Base-by-base conservation (phyloP, 2,888 invertebrate genomes). In the Spialia ferax region DNA sequence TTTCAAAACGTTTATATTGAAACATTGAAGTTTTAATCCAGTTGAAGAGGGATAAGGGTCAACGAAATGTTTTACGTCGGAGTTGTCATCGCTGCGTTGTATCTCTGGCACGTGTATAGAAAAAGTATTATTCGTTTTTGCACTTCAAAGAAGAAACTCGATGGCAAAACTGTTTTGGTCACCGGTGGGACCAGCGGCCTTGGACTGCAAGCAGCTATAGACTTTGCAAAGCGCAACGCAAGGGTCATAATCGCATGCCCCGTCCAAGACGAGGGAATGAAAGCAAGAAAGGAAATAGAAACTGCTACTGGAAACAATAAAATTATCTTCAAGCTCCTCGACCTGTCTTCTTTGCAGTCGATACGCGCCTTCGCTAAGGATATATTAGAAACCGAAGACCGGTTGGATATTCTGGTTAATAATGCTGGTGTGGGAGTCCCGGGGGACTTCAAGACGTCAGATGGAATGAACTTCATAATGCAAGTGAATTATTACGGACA, bases 401-500 rank as follows among this genome's bases (percentile, higher is more conserved):
- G 95, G 77, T 85, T 98, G 68, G 96, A 98, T 83, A 96, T 98
- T 7, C 88, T 98, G 7, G 95, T 98, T 59, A 98, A 98, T 82
- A 98, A 98, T 82, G 98, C 98, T 0, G 98, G 98, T 1, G 96
- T 96, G 0, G 95, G 96, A 69, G 89, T 94, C 0, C 94, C 95
- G 73, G 87, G 85, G 5, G 95, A 82, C 1, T 69, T 68, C 2
- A 88, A 94, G 66, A 96, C 97, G 23, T 95, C 95, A 74, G 98
- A 98, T 78, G 97, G 97, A 0, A 87, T 99, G 69, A 97, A 98
- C 82, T 88, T 96, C 72, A 97, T 97, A 8, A 97, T 98, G 96
- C 98, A 97, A 45, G 97, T 98, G 2, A 99, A 99, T 85, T 97
- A 98, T 79, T 97, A 97, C 84, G 99, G 99, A 0, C 97, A 97